Evolutionary conservation across 2,113 vertebrate genomes (phyloP).

Genomic region (Nothocercus nigrocapillus): DNA sequence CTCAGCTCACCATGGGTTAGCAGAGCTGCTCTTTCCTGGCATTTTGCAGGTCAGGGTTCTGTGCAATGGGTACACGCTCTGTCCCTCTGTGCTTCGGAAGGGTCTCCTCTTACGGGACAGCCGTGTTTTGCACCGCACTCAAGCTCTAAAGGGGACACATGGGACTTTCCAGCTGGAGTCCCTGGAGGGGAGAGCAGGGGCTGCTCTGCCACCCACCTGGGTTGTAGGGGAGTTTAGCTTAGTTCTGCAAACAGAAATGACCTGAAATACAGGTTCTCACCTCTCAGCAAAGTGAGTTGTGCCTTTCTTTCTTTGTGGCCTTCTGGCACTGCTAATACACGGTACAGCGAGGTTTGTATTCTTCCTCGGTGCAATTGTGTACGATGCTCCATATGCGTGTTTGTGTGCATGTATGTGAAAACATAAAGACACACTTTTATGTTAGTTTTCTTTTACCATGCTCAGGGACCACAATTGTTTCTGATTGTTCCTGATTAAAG

Average conservation of each 20-base stretch:
- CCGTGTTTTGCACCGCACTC: not conserved
- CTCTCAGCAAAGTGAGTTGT: not conserved
- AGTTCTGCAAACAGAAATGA: constrained; percentile 60
- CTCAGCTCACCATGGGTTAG: not conserved
- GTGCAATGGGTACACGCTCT: not conserved
- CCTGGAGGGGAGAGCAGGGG: not conserved
- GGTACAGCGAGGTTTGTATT: not conserved
- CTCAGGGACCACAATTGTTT: not conserved
- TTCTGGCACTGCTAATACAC: not conserved
- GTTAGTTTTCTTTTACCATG: not conserved
- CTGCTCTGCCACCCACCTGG: constrained; percentile 46
- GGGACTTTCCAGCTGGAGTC: not conserved
- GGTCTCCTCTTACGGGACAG: not conserved
- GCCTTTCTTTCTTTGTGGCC: constrained; percentile 40
- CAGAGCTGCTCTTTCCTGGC: not conserved
- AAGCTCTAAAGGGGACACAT: fast-evolving
- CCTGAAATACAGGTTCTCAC: constrained; percentile 64
- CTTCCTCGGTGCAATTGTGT: not conserved
- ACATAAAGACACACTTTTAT: not conserved
- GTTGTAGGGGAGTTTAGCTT: constrained; percentile 20
- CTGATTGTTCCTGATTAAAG: not conserved
- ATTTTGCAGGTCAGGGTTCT: not conserved
- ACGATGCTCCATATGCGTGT: not conserved
- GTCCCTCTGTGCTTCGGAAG: not conserved
- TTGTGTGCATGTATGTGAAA: fast-evolving